These are phyloP conservation scores for Malachius bipustulatus DNA, from an alignment of 2,888 invertebrate genomes.

Conservation along the genomic window DNA sequence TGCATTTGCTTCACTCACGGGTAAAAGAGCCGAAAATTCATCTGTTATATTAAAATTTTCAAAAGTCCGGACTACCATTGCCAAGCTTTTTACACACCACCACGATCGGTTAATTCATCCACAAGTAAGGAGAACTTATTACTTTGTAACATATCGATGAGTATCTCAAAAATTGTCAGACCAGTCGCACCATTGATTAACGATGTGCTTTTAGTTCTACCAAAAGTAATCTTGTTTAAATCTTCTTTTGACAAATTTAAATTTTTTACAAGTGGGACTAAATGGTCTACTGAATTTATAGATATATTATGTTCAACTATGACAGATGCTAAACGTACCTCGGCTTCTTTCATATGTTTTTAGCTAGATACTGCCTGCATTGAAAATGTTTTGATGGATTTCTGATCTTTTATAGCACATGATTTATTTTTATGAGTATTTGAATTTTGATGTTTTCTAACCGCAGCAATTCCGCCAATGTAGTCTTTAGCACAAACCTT, in stretches of 20 bases:
- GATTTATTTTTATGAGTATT: slow-evolving; percentile 1
- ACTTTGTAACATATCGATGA: slow-evolving; percentile 16
- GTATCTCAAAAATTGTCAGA: slow-evolving; percentile 13
- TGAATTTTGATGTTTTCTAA: slow-evolving; percentile 11
- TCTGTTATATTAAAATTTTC: slow-evolving; percentile 8
- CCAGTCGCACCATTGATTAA: slow-evolving; percentile 20
- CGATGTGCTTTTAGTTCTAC: slow-evolving; percentile 18
- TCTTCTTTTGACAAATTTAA: slow-evolving; percentile 18
- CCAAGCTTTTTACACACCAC: slow-evolving; percentile 20
- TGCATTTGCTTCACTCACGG: slow-evolving; percentile 18
- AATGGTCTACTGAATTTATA: slow-evolving; percentile 19
- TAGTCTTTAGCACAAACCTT: slow-evolving; percentile 14
- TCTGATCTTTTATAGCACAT: not conserved
- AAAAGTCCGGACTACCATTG: slow-evolving; percentile 19
- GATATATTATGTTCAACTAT: slow-evolving; percentile 17
- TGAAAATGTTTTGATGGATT: slow-evolving; percentile 1
- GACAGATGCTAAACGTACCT: slow-evolving; percentile 12
- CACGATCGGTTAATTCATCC: slow-evolving; percentile 24
- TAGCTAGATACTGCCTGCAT: slow-evolving; percentile 2
- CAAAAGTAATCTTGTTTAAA: slow-evolving; percentile 16
- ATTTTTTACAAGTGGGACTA: slow-evolving; percentile 15
- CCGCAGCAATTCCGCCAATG: slow-evolving; percentile 13
- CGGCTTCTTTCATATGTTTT: slow-evolving; percentile 3
- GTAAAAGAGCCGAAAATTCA: slow-evolving; percentile 19
- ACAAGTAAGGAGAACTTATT: slow-evolving; percentile 17